Conservation (phyloP, 2,888 invertebrate species). For the Melipona bicolor region DNA sequence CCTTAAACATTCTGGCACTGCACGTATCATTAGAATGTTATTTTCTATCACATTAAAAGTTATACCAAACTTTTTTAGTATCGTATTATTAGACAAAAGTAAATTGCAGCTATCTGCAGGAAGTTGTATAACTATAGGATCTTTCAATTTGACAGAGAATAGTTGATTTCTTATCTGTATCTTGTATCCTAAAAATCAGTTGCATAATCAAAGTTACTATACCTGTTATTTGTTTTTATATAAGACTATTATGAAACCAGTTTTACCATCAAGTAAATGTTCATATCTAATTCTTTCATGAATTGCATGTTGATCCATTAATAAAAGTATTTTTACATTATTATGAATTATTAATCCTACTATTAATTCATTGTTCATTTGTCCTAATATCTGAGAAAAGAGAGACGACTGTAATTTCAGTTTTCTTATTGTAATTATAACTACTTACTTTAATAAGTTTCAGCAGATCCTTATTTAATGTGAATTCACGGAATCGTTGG, state of each 20-base stretch:
- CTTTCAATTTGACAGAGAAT: constrained; percentile 69
- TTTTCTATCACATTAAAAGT: constrained; percentile 81
- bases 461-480: constrained; percentile 67
- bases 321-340: constrained; percentile 85
- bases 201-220: neutral
- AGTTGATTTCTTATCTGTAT: constrained; percentile 76
- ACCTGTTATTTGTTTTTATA: neutral
- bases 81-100: constrained; percentile 77
- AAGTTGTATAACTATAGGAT: constrained; percentile 75
- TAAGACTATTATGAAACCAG: constrained; percentile 1
- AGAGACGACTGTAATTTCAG: neutral
- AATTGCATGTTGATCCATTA: constrained; percentile 95
- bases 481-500: constrained; percentile 68
- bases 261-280: constrained; percentile 87
- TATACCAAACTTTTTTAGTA: constrained; percentile 87
- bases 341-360: constrained; percentile 84
- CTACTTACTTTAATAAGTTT: constrained; percentile 65
- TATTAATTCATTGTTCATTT: constrained; percentile 91
- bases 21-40: constrained; percentile 84
- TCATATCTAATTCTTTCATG: constrained; percentile 94
- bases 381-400: constrained; percentile 87
- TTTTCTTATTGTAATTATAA: neutral
- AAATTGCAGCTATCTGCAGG: constrained; percentile 58
- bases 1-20: constrained; percentile 88
- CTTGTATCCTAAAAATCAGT: constrained; percentile 84